Base-by-base conservation (phyloP, 2,113 vertebrate species). In the Semnornis frantzii region DNA sequence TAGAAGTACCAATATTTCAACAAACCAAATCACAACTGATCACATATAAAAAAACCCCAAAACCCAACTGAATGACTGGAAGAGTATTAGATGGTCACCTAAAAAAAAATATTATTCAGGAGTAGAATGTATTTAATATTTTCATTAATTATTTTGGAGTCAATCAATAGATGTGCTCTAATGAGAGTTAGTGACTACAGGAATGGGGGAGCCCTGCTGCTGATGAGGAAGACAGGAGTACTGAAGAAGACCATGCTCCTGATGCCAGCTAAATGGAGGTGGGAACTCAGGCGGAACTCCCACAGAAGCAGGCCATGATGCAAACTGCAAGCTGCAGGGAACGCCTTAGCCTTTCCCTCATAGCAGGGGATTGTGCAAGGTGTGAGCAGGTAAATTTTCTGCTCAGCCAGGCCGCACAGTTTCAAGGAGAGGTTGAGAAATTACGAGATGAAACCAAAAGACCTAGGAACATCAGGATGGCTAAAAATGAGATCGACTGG, bases 141-240 rank as follows among this genome's bases (percentile, higher is more conserved):
- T 83, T 52, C 25, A 37, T 77, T 85, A 68, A 27, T 58, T 25
- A 78, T n/a, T 68, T 83, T 30, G 20, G 13, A 34, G 88, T 48
- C 6, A 65, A 55, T 30, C 18, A 55, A 15, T 19, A 50, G 37
- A 90, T 74, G 25, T 15, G 5, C 7, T 87, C 17, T 44, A 27
- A 68, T 44, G 11, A 93, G 76, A 90, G 7, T 16, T 27, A 37
- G 33, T 9, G 12, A 62, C 25, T n/a, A 55, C 14, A 6, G 11
- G 19, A 58, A 64, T 1, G 0, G 0, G 17, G 8, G 8, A 77
- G 23, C 19, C 42, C 11, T 74, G 62, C 2, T 18, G 7, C 12
- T 13, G 16, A 58, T 68, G 48, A 87, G n/a, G 28, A 89, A 79
- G 44, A 52, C 9, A 50, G 9, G 8, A 68, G 5, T 42, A 31